Percentiles rank a stretch among this genome's conserved stretches.
phyloP scores from a whole-genome alignment of 2,113 vertebrate genomes.

The Spea multiplicata region DNA sequence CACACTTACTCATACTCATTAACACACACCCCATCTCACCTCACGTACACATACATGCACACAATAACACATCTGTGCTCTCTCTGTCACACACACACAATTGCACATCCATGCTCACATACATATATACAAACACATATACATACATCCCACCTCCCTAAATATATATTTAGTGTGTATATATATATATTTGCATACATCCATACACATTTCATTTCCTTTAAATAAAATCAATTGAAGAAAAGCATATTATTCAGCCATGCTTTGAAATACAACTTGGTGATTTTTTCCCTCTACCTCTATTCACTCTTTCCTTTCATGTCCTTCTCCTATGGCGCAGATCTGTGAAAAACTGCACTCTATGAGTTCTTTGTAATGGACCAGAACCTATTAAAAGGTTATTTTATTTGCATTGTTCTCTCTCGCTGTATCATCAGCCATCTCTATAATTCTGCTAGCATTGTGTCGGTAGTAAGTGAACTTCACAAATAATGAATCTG shows the following conservation, averaged over 20 bases:
- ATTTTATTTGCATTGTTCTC: background rate
- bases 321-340: background rate
- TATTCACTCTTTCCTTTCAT: background rate
- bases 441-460: background rate
- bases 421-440: background rate
- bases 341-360: background rate
- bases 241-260: background rate
- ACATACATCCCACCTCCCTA: background rate
- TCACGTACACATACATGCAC: too few species aligned
- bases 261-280: slow-evolving; percentile 3
- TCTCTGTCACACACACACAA: too few species aligned
- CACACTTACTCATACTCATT: too few species aligned
- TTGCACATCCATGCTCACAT: too few species aligned
- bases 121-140: too few species aligned
- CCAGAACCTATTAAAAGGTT: background rate
- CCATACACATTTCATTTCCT: background rate
- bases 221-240: too few species aligned
- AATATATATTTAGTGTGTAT: background rate
- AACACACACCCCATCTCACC: too few species aligned
- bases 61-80: too few species aligned
- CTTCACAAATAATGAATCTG: background rate
- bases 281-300: background rate
- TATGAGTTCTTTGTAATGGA: background rate
- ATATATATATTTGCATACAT: background rate
- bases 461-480: background rate